Percentiles rank a stretch among this genome's conserved stretches.
Evolutionary conservation across 37 sponge, comb jelly and placozoan species (phyloP).

Genomic region (Beroe ovata): DNA sequence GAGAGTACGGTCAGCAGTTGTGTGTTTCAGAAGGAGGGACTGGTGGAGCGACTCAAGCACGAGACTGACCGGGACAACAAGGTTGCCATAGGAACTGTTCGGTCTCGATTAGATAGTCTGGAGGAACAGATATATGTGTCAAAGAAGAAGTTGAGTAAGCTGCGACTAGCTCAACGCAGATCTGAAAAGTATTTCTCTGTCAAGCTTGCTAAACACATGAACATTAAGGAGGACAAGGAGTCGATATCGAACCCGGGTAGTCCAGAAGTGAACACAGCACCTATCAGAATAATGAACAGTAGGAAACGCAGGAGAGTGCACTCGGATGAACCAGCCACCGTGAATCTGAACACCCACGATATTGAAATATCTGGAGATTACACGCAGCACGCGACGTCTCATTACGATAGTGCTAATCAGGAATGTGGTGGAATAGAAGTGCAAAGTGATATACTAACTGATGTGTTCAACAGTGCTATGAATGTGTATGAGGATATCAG

Average conservation of each 20-base stretch:
- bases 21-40: slow-evolving; percentile 32
- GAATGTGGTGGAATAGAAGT: not conserved
- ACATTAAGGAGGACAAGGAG: not conserved
- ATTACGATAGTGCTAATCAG: not conserved
- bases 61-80: slow-evolving; percentile 40
- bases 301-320: not conserved
- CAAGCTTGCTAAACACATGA: not conserved
- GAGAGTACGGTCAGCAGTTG: slow-evolving; percentile 15
- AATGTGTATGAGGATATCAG: not conserved
- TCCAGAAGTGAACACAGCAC: not conserved
- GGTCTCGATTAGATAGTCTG: not conserved
- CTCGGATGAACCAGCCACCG: not conserved
- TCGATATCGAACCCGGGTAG: not conserved
- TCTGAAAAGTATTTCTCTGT: slow-evolving; percentile 44
- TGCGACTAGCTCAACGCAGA: slow-evolving; percentile 17
- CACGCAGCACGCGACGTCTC: not conserved
- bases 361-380: not conserved
- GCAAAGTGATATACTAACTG: slow-evolving; percentile 40
- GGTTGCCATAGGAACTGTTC: slow-evolving; percentile 1
- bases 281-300: slow-evolving; percentile 28
- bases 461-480: slow-evolving; percentile 42
- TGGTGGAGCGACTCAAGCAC: slow-evolving; percentile 4
- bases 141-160: not conserved
- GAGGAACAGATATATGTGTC: slow-evolving; percentile 39
- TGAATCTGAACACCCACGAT: not conserved